Evolutionary conservation across 2,888 invertebrate species (phyloP).

Genomic region (Artemia sinica): DNA sequence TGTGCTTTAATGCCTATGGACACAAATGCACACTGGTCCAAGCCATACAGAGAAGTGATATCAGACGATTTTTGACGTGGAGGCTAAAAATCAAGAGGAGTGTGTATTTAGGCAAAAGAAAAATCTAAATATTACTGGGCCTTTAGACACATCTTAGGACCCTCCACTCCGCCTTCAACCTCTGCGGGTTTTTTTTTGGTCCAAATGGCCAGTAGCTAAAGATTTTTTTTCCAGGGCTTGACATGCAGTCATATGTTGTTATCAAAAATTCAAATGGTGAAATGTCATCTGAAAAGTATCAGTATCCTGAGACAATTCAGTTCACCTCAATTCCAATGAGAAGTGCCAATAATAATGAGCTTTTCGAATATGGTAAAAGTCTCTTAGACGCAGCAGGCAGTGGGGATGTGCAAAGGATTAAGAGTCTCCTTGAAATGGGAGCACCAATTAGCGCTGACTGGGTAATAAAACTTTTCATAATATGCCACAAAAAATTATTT

Average conservation of each 20-base stretch:
- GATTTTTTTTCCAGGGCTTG: not conserved
- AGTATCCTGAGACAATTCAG: not conserved
- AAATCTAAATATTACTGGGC: no score
- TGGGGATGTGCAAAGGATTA: not conserved
- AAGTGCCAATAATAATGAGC: not conserved
- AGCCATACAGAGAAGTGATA: no score
- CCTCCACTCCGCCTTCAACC: no score
- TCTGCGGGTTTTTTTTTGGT: no score
- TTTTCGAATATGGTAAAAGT: conserved; percentile 2
- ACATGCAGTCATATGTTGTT: not conserved
- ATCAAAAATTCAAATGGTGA: not conserved
- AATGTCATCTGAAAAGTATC: not conserved
- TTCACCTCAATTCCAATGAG: not conserved
- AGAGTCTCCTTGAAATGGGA: conserved; percentile 1
- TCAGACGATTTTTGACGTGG: no score
- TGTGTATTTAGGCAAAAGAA: no score
- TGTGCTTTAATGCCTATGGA: no score
- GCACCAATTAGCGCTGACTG: conserved; percentile 9
- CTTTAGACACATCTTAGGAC: no score
- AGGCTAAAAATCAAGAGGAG: no score
- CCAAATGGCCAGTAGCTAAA: no score
- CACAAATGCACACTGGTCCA: no score
- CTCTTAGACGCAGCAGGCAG: not conserved
- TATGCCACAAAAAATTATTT: not conserved
- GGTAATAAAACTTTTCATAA: not conserved